Percentiles rank a stretch among this genome's conserved stretches.
Evolutionary conservation across 1,140 invertebrate species (phyloP).

Genomic region (Caenorhabditis tropicalis): DNA sequence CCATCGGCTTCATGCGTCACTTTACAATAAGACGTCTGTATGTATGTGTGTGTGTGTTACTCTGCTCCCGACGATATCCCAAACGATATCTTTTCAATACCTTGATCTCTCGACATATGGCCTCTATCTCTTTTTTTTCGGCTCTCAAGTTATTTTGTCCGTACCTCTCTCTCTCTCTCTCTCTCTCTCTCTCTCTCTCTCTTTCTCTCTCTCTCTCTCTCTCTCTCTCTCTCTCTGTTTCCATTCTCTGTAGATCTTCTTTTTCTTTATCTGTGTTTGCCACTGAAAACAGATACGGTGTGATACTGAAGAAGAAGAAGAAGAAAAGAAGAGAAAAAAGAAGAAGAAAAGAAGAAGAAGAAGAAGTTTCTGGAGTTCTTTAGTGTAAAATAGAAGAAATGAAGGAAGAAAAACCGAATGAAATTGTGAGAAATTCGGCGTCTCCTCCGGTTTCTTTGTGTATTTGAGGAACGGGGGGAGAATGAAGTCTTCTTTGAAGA

Average conservation of each 20-base stretch:
- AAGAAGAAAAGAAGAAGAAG: background rate
- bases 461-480: background rate
- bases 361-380: background rate
- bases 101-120: constrained; percentile 14
- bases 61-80: constrained; percentile 27
- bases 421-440: background rate
- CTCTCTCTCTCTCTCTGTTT: background rate
- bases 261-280: background rate
- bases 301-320: background rate
- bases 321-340: background rate
- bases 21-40: background rate
- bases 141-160: constrained; percentile 15
- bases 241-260: no score
- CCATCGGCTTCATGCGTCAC: constrained; percentile 11
- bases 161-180: background rate
- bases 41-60: no score
- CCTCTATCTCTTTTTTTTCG: constrained; percentile 9
- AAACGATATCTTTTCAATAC: constrained; percentile 1
- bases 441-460: background rate
- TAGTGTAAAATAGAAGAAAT: background rate
- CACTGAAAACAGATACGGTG: constrained; percentile 26
- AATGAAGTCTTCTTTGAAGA: background rate
- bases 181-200: background rate
- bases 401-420: background rate
- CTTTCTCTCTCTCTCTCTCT: background rate